Evolutionary conservation across 2,888 invertebrate species (phyloP), one percentile per base, ranked within the genome.

Genomic region (Cheilosia urbana): DNA sequence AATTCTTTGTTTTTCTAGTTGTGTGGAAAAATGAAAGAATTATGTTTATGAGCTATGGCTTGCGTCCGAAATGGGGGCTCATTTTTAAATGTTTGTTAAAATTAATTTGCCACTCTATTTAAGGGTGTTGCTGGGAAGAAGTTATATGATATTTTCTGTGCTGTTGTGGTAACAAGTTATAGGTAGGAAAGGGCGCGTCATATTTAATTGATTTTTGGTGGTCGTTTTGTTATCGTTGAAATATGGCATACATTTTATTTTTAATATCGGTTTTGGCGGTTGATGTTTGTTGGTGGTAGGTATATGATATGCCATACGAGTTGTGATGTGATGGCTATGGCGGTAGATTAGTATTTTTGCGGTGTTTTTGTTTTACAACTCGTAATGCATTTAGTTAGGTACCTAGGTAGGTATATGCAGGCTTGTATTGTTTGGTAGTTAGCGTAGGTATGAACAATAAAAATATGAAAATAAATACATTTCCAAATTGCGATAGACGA

Each of bases 181-280:
- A 4, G 49, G 11, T n/a, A n/a, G n/a, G 2, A 11, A 53, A 17
- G 34, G n/a, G 72, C n/a, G 72, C 62, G 62, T 27, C 72, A 37
- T 15, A 21, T 62, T 62, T 53, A 62, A 73, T 73, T 73, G 73
- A 73, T 63, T 73, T 73, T 63, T 55, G 37, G 37, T 37, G 30
- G 53, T 17, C 21, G 51, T 21, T 19, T 15, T 66, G 21, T 40
- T 53, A 34, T 40, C 37, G 5, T 17, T 53, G 40, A 24, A n/a
- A 34, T 65, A 21, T 19, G 65, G 19, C 30, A 49, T 13, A 17
- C 9, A 45, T 15, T 40, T 58, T 37, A 58, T 27, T 11, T 42
- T 60, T 40, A 42, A 9, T n/a, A 6, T 42, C 42, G 24, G 4
- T 42, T 40, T 24, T 21, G 15, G 58, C 15, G 5, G 7, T 58